Conservation (phyloP, 1,140 invertebrate species). For the Drosophila tristis region DNA sequence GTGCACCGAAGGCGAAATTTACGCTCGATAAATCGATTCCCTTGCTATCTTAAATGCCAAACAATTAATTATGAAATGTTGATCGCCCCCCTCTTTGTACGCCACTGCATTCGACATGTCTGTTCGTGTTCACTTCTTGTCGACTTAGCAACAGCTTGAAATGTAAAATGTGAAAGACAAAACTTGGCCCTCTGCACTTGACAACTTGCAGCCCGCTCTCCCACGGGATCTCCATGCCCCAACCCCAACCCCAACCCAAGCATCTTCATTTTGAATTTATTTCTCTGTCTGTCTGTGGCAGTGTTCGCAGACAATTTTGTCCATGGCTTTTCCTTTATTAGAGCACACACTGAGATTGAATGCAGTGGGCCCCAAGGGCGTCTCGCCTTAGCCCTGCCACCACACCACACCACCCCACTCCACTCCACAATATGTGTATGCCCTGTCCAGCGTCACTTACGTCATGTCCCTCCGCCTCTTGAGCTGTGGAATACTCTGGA, state of each 20-base stretch:
- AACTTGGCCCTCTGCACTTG: conserved; percentile 45
- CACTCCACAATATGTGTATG: neutral
- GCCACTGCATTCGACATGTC: conserved; percentile 1
- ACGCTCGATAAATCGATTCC: no score
- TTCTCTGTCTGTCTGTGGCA: conserved; percentile 27
- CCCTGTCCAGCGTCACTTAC: conserved; percentile 42
- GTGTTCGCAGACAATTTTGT: conserved; percentile 42
- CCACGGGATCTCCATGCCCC: neutral
- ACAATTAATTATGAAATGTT: neutral
- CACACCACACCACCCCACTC: neutral
- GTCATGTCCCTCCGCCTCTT: conserved; percentile 30
- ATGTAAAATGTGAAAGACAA: conserved; percentile 9
- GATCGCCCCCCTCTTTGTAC: neutral
- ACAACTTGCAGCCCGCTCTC: conserved; percentile 24
- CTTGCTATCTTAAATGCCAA: no score
- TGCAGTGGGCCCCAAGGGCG: conserved; percentile 66
- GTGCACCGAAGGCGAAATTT: no score
- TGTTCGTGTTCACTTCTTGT: conserved; percentile 32
- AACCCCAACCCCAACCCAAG: neutral
- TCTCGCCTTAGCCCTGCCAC: conserved; percentile 7
- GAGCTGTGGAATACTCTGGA: conserved; percentile 7
- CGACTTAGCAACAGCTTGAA: conserved; percentile 47
- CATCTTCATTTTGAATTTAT: conserved; percentile 37
- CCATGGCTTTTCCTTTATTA: conserved; percentile 38
- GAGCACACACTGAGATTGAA: conserved; percentile 32